A percentile compares a stretch with the other conserved stretches of the same genome.
Evolutionary conservation across 2,113 vertebrate species (phyloP).

Genomic region (Esox niger): DNA sequence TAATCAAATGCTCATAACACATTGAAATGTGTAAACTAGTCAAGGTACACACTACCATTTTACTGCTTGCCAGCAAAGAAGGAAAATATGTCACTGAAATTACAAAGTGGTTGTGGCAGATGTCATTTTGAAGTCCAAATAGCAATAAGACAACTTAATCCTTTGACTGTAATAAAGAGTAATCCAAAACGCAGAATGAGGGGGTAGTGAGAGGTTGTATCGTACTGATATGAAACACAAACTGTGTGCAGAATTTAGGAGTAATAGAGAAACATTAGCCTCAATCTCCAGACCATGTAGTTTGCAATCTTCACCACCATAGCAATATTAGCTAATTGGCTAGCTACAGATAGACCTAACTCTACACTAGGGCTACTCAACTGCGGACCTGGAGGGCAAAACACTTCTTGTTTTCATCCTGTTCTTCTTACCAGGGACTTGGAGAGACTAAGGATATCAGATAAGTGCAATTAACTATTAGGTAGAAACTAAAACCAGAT

Average conservation of each 20-base stretch:
- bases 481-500: too few species aligned
- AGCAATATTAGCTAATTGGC: slow-evolving; percentile 27
- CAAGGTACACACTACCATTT: slow-evolving; percentile 3
- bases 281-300: slow-evolving; percentile 31
- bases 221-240: slow-evolving; percentile 21
- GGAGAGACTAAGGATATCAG: too few species aligned
- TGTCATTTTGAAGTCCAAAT: slow-evolving; percentile 32
- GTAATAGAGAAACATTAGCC: slow-evolving; percentile 20
- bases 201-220: slow-evolving; percentile 36
- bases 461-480: too few species aligned
- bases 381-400: too few species aligned
- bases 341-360: slow-evolving; percentile 42
- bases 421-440: too few species aligned
- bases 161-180: slow-evolving; percentile 34
- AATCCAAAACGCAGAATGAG: slow-evolving; percentile 37
- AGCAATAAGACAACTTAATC: slow-evolving; percentile 14
- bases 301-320: slow-evolving; percentile 37
- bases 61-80: background rate
- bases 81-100: background rate
- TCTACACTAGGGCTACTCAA: too few species aligned
- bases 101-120: background rate
- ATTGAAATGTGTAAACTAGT: slow-evolving; percentile 20
- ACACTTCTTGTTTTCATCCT: too few species aligned
- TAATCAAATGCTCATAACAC: slow-evolving; percentile 49
- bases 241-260: background rate